A percentile compares a stretch with the other conserved stretches of the same genome.
These are phyloP conservation scores for Euleptes europaea DNA, from an alignment of 2,113 vertebrate genomes.

Conservation along the genomic window DNA sequence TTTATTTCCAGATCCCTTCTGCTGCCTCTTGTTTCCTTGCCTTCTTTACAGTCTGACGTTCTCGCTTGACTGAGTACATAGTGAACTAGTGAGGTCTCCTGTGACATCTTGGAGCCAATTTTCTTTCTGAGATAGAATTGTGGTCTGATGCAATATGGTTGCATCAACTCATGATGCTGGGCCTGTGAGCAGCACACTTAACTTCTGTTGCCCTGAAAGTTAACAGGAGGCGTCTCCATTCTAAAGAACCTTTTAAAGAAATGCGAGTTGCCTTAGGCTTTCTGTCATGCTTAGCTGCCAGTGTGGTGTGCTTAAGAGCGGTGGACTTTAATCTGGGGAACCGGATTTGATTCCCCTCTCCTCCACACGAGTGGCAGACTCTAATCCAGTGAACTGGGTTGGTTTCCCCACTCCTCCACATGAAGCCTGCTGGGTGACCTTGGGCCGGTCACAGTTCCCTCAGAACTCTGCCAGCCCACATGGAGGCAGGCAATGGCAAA, in stretches of 20 bases:
- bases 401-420: no score
- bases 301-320: no score
- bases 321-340: no score
- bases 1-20: neutral
- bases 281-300: neutral
- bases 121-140: constrained; percentile 58
- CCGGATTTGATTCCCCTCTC: no score
- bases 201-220: constrained; percentile 61
- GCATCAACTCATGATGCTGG: constrained; percentile 57
- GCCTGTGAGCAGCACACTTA: constrained; percentile 53
- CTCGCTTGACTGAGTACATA: constrained; percentile 45
- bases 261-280: constrained; percentile 19
- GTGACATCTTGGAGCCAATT: constrained; percentile 58
- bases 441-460: no score
- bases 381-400: no score
- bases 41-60: constrained; percentile 36
- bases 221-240: constrained; percentile 7
- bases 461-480: no score
- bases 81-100: constrained; percentile 59
- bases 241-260: constrained; percentile 49
- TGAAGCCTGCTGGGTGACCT: no score
- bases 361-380: no score
- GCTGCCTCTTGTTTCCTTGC: constrained; percentile 7
- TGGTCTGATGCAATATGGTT: constrained; percentile 52
- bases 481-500: no score